These are phyloP conservation scores for Himalopsyche kuldschensis DNA, from an alignment of 2,888 invertebrate species.

Conservation along the genomic window DNA sequence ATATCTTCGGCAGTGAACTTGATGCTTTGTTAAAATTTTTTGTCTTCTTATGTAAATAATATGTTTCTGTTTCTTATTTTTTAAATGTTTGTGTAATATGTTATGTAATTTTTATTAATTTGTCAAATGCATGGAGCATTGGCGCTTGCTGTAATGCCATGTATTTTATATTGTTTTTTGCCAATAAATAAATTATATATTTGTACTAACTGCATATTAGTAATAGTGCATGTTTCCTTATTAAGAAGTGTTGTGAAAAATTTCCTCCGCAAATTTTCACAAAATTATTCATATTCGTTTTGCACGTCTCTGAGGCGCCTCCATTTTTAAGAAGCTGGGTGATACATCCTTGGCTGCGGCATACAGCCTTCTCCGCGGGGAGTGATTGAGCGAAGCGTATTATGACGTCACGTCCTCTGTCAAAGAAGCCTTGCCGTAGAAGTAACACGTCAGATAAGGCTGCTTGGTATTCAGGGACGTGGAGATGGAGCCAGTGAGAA, in stretches of 20 bases:
- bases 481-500: neutral
- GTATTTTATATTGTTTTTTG: too few relatives aligned
- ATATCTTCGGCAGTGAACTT: too few relatives aligned
- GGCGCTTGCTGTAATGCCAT: too few relatives aligned
- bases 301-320: neutral
- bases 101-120: too few relatives aligned
- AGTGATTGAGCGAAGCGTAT: conserved; percentile 24
- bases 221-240: neutral
- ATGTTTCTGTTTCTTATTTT: too few relatives aligned
- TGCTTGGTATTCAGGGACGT: conserved; percentile 19
- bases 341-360: neutral
- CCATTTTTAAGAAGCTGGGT: neutral
- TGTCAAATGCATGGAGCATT: too few relatives aligned
- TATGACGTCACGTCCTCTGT: conserved; percentile 32
- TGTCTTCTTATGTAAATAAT: too few relatives aligned
- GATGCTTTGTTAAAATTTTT: too few relatives aligned
- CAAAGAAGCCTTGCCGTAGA: conserved; percentile 15
- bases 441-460: neutral
- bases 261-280: neutral
- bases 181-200: too few relatives aligned
- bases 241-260: neutral
- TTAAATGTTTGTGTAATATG: too few relatives aligned
- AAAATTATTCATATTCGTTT: neutral
- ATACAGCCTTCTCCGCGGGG: conserved; percentile 10
- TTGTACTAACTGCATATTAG: too few relatives aligned